Evolutionary conservation across 2,888 invertebrate genomes (phyloP), one percentile per base, ranked within the genome.

Genomic region (Crioceris asparagi): DNA sequence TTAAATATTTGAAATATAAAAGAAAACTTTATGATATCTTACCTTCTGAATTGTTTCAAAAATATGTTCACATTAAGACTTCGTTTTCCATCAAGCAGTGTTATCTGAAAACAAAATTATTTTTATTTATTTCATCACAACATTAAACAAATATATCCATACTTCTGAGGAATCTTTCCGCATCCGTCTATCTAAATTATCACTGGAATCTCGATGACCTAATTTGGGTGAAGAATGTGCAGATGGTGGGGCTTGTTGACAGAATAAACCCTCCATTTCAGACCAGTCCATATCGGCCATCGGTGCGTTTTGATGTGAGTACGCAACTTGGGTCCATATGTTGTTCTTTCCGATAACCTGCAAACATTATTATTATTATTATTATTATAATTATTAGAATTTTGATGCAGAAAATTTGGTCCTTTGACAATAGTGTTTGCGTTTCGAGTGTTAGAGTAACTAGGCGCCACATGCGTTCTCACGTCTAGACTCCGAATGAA

Each of bases 1-100:
- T 5, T 12, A 12, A 11, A 18, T 1, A 3, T 7, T 12, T 10
- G 14, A 33, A 33, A 11, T 21, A 33, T 33, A 23, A 23, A 14
- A 2, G 15, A 17, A 14, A 17, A 6, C 12, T 33, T 30, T 17
- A 31, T 36, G 41, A n/a, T n/a, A n/a, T n/a, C 34, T 61, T 68
- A 87, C 83, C 83, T 85, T 67, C 90, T 74, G 63, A 94, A 96
- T 64, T 96, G 96, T 65, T 93, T 93, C 47, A 97, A 72, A 66
- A 96, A 97, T 54, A 97, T 96, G 64, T 94, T 96, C n/a, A 96
- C 87, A 57, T 94, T 94, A 44, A 97, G 71, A 61, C 93, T 94
- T 54, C 92, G 69, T 66, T 96, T 94, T 31, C 87, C 90, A 58
- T 96, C 94, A 41, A 97, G 67, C 26, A 96, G 71, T 7, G 83